Conservation (phyloP, 2,797 vertebrate species). For the Acanthopagrus latus region DNA sequence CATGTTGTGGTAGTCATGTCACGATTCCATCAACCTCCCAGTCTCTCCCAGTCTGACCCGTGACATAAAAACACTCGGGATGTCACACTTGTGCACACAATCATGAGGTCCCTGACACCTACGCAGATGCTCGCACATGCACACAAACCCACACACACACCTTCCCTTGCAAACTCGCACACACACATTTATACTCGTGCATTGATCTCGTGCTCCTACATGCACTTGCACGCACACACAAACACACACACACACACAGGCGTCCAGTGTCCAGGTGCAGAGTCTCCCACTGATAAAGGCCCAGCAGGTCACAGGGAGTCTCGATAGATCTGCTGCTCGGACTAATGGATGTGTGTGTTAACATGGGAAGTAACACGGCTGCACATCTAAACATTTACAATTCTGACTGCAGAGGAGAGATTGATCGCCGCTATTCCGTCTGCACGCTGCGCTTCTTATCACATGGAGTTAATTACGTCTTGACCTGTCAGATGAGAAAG, state of each 20-base stretch:
- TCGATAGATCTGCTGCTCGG: conserved; percentile 30
- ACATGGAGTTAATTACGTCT: conserved; percentile 46
- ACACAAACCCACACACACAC: conserved; percentile 1
- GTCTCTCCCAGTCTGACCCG: conserved; percentile 68
- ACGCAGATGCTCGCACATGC: neutral
- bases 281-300: conserved; percentile 74
- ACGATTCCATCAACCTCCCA: conserved; percentile 62
- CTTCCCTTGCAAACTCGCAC: neutral
- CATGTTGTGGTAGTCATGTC: conserved; percentile 69
- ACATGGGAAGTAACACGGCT: conserved; percentile 76
- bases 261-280: conserved; percentile 69
- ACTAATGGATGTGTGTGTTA: conserved; percentile 66
- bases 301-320: conserved; percentile 57
- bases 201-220: conserved; percentile 32
- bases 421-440: conserved; percentile 55
- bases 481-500: conserved; percentile 39
- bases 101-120: conserved; percentile 9
- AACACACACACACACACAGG: conserved; percentile 12
- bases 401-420: conserved; percentile 51
- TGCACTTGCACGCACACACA: neutral
- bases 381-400: conserved; percentile 80
- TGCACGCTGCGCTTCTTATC: conserved; percentile 56
- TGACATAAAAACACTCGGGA: conserved; percentile 62
- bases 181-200: neutral
- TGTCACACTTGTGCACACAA: conserved; percentile 21